Evolutionary conservation across 92 coral and sea anemone genomes (phyloP).

Genomic region (Scolanthus callimorphus): DNA sequence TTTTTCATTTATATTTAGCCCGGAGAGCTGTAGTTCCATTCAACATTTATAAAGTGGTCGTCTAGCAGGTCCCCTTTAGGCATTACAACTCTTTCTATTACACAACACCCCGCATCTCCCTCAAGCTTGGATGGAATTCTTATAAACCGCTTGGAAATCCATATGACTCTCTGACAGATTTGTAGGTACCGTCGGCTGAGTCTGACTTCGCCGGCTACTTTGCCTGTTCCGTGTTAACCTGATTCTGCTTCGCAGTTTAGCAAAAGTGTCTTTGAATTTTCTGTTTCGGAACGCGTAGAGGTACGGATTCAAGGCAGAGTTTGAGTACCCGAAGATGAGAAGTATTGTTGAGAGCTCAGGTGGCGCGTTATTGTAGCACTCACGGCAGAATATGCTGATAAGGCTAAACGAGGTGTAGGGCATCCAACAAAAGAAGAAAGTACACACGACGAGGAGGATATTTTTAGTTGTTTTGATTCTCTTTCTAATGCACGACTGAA

Average conservation of each 20-base stretch:
- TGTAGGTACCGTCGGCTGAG: slow-evolving; percentile 13
- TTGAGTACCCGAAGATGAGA: slow-evolving; percentile 57
- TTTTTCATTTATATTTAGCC: too few species aligned
- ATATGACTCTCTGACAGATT: slow-evolving; percentile 19
- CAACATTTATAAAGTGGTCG: too few species aligned
- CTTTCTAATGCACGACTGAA: slow-evolving; percentile 4
- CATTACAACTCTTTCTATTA: too few species aligned
- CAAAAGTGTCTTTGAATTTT: slow-evolving; percentile 47
- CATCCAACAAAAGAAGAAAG: slow-evolving; percentile 82
- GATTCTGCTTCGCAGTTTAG: slow-evolving; percentile 6
- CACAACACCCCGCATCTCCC: too few species aligned
- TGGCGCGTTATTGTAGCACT: slow-evolving; percentile 35
- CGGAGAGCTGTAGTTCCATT: too few species aligned
- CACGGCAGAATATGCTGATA: slow-evolving; percentile 10
- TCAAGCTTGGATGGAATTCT: too few species aligned
- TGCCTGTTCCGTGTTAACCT: slow-evolving; percentile 1
- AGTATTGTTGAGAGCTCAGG: slow-evolving; percentile 16
- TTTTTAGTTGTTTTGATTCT: slow-evolving; percentile 64
- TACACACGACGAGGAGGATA: slow-evolving; percentile 59
- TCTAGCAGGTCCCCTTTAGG: too few species aligned
- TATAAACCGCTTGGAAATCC: too few species aligned
- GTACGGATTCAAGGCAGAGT: slow-evolving; percentile 60
- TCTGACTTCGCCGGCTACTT: slow-evolving; percentile 20
- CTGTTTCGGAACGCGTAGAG: slow-evolving; percentile 58
- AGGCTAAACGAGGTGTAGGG: slow-evolving; percentile 63